Conservation (phyloP, 2,113 vertebrate genomes). For the Pomatorhinus ruficollis region DNA sequence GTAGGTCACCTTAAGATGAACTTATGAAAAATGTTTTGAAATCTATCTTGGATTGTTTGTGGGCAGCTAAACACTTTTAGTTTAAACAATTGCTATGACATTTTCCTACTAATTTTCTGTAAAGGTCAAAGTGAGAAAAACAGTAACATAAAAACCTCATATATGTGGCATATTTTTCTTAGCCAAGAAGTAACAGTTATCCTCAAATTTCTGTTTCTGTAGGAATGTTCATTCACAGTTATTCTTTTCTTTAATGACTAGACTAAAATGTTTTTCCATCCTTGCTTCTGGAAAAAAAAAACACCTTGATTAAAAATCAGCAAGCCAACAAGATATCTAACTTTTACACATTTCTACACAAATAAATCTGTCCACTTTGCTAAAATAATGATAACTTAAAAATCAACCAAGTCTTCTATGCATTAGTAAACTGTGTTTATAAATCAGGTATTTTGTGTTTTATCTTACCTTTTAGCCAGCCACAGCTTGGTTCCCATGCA, state of each 20-base stretch:
- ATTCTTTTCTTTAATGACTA: not conserved
- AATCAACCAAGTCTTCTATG: not conserved
- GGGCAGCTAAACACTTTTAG: not conserved
- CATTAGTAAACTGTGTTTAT: not conserved
- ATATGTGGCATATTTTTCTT: not conserved
- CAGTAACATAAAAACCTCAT: not conserved
- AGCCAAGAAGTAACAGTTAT: not conserved
- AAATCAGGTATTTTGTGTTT: not conserved
- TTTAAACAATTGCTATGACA: not conserved
- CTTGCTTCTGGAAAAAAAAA: not conserved
- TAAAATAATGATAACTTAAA: not conserved
- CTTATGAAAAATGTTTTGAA: not conserved
- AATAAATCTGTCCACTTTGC: not conserved
- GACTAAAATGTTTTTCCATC: not conserved
- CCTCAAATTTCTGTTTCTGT: not conserved
- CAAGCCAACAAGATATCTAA: not conserved
- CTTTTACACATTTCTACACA: not conserved
- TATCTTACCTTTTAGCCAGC: conserved; percentile 88
- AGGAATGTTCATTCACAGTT: not conserved
- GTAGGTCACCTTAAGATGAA: not conserved
- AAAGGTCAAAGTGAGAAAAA: not conserved
- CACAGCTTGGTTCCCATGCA: conserved; percentile 83
- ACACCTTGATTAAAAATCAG: not conserved
- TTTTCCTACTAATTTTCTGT: not conserved
- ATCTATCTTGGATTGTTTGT: not conserved